phyloP scores from a whole-genome alignment of 2,797 vertebrate species.

The Poeciliopsis gracilis region DNA sequence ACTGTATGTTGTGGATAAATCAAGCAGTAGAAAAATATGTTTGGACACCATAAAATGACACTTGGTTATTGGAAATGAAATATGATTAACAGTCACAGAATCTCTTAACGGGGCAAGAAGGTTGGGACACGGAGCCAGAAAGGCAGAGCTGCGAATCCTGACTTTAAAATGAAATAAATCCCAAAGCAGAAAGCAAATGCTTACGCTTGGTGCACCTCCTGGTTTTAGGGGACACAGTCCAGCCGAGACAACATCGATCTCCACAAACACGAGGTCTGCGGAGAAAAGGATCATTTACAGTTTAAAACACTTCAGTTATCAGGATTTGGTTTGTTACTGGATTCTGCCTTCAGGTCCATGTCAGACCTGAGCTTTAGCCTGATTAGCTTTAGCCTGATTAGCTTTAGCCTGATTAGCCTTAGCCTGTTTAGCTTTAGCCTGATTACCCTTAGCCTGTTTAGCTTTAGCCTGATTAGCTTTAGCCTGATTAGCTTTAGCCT shows the following conservation, averaged over 20 bases:
- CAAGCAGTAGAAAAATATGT: too few relatives aligned
- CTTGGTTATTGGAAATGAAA: background rate
- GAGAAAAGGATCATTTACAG: background rate
- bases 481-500: too few relatives aligned
- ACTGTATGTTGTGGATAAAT: background rate
- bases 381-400: too few relatives aligned
- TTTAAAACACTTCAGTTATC: background rate
- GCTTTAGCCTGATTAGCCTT: too few relatives aligned
- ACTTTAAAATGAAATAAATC: background rate
- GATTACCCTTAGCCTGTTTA: too few relatives aligned
- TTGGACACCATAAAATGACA: background rate
- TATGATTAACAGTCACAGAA: background rate
- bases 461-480: too few relatives aligned
- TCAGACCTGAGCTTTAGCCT: background rate
- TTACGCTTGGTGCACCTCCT: slow-evolving; percentile 61
- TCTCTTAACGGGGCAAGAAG: background rate
- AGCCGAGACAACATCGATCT: slow-evolving; percentile 46
- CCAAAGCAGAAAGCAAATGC: background rate
- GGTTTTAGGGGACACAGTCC: slow-evolving; percentile 52
- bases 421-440: too few relatives aligned
- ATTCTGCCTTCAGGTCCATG: background rate
- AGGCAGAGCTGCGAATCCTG: background rate
- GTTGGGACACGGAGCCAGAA: background rate
- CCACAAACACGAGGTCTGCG: slow-evolving; percentile 56
- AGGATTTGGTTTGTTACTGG: background rate